Conservation (phyloP, 2,888 invertebrate genomes). For the Himalopsyche kuldschensis region DNA sequence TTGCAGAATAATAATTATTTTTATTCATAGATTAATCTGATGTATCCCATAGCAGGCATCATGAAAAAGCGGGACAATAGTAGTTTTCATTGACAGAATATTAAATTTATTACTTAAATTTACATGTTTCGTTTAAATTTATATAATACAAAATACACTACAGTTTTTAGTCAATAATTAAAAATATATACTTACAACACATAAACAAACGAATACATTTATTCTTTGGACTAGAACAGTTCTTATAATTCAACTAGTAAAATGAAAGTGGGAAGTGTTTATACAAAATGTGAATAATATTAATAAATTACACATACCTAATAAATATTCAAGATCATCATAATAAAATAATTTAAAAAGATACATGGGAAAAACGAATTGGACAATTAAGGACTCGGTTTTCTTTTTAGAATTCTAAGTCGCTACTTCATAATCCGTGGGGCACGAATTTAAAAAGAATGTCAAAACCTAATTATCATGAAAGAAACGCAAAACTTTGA, state of each 20-base stretch:
- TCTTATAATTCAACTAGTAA: conserved; percentile 19
- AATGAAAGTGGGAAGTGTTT: conserved; percentile 17
- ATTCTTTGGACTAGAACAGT: conserved; percentile 38
- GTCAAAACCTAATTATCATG: too few species aligned
- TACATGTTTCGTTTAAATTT: conserved; percentile 15
- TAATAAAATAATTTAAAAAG: neutral
- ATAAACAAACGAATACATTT: conserved; percentile 37
- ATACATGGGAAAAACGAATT: too few species aligned
- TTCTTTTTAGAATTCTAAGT: too few species aligned
- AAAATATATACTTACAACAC: conserved; percentile 6
- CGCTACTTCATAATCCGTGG: too few species aligned
- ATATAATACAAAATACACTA: conserved; percentile 26
- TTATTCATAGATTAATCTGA: conserved; percentile 30
- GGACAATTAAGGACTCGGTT: too few species aligned
- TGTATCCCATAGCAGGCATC: conserved; percentile 1
- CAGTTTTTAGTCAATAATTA: neutral
- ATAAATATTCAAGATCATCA: neutral
- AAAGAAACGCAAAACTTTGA: too few species aligned
- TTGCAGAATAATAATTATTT: conserved; percentile 30
- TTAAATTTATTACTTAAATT: conserved; percentile 21
- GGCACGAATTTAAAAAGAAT: too few species aligned
- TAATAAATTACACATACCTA: conserved; percentile 13
- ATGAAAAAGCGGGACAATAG: neutral
- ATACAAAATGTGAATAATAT: conserved; percentile 16
- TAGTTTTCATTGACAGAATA: conserved; percentile 23